phyloP scores from a whole-genome alignment of 2,888 invertebrate genomes.

The Drosophila rubida region DNA sequence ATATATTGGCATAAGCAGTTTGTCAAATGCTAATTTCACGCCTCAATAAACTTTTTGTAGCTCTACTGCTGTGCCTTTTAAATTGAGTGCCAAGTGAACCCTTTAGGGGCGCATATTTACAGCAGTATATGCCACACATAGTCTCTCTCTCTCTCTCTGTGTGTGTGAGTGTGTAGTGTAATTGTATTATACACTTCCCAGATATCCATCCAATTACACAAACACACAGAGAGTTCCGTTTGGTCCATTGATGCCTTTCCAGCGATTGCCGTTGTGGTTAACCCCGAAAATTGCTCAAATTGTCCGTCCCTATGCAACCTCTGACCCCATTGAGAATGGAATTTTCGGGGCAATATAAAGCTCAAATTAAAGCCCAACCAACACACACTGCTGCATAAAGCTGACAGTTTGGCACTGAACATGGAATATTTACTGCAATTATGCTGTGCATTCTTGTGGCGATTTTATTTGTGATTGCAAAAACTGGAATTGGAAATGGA shows the following conservation, averaged over 20 bases:
- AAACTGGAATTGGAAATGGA: neutral
- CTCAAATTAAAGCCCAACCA: conserved; percentile 1
- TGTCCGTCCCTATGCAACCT: conserved; percentile 3
- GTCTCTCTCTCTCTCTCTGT: no score
- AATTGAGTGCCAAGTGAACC: conserved; percentile 30
- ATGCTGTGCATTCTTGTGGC: neutral
- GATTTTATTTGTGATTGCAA: neutral
- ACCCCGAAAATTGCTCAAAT: conserved; percentile 21
- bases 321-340: neutral
- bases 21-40: conserved; percentile 79
- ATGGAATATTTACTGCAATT: conserved; percentile 3
- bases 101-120: conserved; percentile 26
- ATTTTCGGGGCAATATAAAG: neutral
- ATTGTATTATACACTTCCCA: conserved; percentile 12
- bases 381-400: neutral
- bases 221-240: conserved; percentile 12
- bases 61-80: conserved; percentile 18
- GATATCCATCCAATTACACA: conserved; percentile 16
- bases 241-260: conserved; percentile 8
- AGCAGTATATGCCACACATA: neutral
- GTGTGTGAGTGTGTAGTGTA: conserved; percentile 6
- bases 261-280: conserved; percentile 21
- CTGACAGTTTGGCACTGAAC: neutral
- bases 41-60: conserved; percentile 49
- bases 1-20: conserved; percentile 51